These are phyloP conservation scores for Spinibarbus caldwelli DNA, from an alignment of 2,797 vertebrate species.

Conservation along the genomic window DNA sequence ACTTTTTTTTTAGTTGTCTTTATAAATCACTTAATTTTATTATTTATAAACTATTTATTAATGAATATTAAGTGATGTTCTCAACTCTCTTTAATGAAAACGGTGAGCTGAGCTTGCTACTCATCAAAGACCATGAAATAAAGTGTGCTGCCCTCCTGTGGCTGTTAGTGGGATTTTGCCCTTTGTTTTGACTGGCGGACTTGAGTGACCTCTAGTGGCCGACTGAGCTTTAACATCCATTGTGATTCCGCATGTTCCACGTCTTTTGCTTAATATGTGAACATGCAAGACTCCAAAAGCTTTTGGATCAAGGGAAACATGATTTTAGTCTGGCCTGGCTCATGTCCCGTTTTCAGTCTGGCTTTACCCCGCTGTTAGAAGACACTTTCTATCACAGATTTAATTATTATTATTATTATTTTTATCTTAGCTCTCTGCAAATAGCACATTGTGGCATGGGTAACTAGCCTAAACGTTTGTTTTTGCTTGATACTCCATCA, in stretches of 20 bases:
- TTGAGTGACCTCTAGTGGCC: slow-evolving; percentile 13
- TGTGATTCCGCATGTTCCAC: too few species aligned
- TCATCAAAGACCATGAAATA: background rate
- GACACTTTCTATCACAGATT: background rate
- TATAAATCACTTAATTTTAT: background rate
- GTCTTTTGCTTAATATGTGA: background rate
- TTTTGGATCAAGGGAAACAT: background rate
- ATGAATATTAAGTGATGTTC: background rate
- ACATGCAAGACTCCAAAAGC: background rate
- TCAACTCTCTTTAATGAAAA: background rate
- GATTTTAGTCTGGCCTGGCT: background rate
- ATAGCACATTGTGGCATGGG: background rate
- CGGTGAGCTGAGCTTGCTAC: background rate
- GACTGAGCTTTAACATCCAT: background rate
- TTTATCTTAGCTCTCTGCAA: background rate
- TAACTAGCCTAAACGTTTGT: background rate
- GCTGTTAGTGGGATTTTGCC: background rate
- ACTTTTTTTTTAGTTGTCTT: background rate
- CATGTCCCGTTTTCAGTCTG: background rate
- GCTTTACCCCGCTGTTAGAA: background rate
- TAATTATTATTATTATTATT: too few species aligned
- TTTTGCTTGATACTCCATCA: background rate
- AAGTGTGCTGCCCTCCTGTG: background rate
- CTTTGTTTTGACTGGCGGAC: background rate
- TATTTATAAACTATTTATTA: background rate